Percentiles rank a stretch among this genome's conserved stretches.
Conservation (phyloP, 37 sponge, comb jelly and placozoan genomes). For the Oopsacas minuta region DNA sequence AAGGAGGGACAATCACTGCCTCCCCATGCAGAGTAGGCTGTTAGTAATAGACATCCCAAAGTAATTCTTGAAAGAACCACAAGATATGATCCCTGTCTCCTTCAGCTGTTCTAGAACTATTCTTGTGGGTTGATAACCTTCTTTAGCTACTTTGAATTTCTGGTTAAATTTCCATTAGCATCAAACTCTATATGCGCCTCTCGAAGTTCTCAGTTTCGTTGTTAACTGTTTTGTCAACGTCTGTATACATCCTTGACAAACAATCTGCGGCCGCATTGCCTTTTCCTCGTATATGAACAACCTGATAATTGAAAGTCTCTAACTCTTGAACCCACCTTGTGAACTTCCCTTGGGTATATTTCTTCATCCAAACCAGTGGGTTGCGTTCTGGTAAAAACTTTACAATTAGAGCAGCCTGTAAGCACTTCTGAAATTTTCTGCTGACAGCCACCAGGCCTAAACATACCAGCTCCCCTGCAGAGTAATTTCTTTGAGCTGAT, state of each 20-base stretch:
- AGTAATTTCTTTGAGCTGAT: not conserved
- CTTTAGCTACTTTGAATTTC: not conserved
- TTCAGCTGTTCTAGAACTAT: not conserved
- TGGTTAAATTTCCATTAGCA: not conserved
- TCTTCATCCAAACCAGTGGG: not conserved
- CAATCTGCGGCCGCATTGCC: not conserved
- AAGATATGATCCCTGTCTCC: slow-evolving; percentile 2
- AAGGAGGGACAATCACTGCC: not conserved
- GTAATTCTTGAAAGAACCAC: not conserved
- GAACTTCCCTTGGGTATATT: not conserved
- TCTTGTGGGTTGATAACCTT: not conserved
- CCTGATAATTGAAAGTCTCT: not conserved
- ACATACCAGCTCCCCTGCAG: slow-evolving; percentile 1
- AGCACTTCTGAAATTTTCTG: not conserved
- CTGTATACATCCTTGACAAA: not conserved
- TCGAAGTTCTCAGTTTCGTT: not conserved
- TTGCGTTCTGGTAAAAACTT: not conserved
- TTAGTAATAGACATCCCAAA: not conserved
- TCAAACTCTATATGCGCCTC: not conserved
- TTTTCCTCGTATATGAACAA: not conserved
- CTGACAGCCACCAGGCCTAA: not conserved
- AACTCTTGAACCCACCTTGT: not conserved
- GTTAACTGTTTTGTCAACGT: not conserved
- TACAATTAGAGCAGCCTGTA: not conserved
- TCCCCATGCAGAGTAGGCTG: slow-evolving; percentile 16